Evolutionary conservation across 2,888 invertebrate genomes (phyloP), one percentile per base, ranked within the genome.

Genomic region (Blastobasis lacticolella): DNA sequence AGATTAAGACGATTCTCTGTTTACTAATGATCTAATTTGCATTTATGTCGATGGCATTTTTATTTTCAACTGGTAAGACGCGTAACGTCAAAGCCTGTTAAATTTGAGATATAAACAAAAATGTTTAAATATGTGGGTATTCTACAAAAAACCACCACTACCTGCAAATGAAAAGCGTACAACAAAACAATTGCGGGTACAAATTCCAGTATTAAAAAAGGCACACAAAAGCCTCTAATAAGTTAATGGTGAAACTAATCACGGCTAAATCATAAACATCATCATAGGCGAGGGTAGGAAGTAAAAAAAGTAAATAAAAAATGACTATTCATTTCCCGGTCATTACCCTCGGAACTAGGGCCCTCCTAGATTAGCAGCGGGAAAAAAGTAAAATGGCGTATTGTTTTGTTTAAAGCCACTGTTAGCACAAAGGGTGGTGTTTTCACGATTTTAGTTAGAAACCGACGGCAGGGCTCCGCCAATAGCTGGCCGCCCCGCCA

Each of bases 371-470:
- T 83, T 80, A 82, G 75, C 75, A 69, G 57, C 63, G 67, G 73
- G 68, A 73, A 74, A 75, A 75, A 74, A 68, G 71, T 70, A 78
- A 81, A 83, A 82, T 81, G 76, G 75, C 75, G 76, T 61, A 78
- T 81, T 81, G 81, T 82, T 79, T 74, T 74, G 74, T 69, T 75
- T 70, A 69, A 76, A 74, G 73, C 74, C 69, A 70, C 65, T 78
- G 75, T 74, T 74, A 69, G 73, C 71, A 81, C 75, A 81, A 81
- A 82, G 81, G 82, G 82, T 75, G 70, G 73, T 62, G 66, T 71
- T 75, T 74, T 72, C 78, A 73, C 73, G 77, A 78, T 78, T 79
- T 79, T 74, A 75, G 75, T 72, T 73, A 70, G 73, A 72, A 75
- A 69, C 70, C 67, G 65, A 65, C 72, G 64, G 58, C 61, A 62